These are phyloP conservation scores for Gymnothorax reevesii DNA, from an alignment of 2,797 vertebrate species.

Conservation along the genomic window DNA sequence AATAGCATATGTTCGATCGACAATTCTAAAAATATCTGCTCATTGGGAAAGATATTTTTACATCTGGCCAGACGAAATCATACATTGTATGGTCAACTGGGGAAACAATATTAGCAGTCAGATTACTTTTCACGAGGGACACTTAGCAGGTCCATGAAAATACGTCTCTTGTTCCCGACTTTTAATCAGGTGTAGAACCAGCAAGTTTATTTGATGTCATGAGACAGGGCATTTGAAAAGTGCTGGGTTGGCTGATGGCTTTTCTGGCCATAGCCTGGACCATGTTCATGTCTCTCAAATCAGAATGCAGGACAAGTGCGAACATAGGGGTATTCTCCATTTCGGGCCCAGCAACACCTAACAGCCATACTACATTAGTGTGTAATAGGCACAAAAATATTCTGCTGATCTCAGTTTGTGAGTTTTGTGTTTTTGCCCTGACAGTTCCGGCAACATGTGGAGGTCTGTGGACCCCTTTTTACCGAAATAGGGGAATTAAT, in stretches of 20 bases:
- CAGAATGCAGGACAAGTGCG: background rate
- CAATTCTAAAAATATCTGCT: background rate
- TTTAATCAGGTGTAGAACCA: background rate
- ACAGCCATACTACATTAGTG: background rate
- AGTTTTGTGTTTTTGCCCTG: background rate
- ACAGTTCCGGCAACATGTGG: background rate
- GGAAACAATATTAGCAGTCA: background rate
- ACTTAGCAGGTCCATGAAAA: background rate
- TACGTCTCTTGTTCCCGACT: background rate
- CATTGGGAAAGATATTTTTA: background rate
- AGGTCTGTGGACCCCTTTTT: background rate
- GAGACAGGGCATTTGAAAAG: background rate
- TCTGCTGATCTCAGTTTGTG: background rate
- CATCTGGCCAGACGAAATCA: no score
- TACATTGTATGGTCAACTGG: background rate
- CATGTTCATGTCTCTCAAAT: background rate
- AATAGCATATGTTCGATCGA: background rate
- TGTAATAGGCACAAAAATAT: background rate
- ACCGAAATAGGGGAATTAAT: background rate
- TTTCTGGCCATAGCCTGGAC: background rate
- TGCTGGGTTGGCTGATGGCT: background rate
- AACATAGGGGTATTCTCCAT: background rate
- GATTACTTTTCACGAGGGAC: background rate
- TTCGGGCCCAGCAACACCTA: background rate
- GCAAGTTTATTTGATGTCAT: background rate